Evolutionary conservation across 2,888 invertebrate genomes (phyloP), one percentile per base, ranked within the genome.

Genomic region (Leptinotarsa haldemani): DNA sequence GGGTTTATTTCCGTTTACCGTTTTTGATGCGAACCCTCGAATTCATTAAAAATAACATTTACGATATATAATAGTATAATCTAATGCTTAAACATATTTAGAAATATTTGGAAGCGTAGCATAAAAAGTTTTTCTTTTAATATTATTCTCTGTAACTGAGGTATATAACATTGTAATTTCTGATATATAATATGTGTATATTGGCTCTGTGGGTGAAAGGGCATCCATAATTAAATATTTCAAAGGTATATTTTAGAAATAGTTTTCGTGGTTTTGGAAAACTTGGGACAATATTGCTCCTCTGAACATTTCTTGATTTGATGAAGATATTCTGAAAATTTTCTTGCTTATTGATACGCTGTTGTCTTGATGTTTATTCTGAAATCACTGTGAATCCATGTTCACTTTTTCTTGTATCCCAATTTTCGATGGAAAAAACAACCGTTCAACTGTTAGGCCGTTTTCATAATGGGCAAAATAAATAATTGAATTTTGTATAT

Each of bases 141-240:
- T 77, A 78, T 75, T 73, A 75, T 74, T 80, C 79, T 77, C 75
- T 82, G 74, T 82, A 78, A 79, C 73, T 74, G 77, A 79, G 78
- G 81, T 83, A 82, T 82, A 83, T 83, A 85, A 83, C 81, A 81
- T 81, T 84, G 83, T 85, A 83, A 81, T 81, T 84, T 82, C 80
- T 80, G 82, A 82, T 81, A 78, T 80, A 80, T 68, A 56, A 47
- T 84, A 84, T 84, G 82, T 85, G 84, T 85, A 84, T 85, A 86
- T 85, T 85, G 84, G 85, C 85, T 85, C 85, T 85, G 82, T 85
- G 86, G 85, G 85, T 84, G 83, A 85, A 83, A 85, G 85, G 85
- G 85, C 86, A 86, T 85, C 85, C 84, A 85, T 75, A 73, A 74
- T 47, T 77, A 75, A 75, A 78, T 78, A 75, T 73, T 74, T 74